These are phyloP conservation scores for Xestia xanthographa DNA, from an alignment of 2,888 invertebrate genomes.

Conservation along the genomic window DNA sequence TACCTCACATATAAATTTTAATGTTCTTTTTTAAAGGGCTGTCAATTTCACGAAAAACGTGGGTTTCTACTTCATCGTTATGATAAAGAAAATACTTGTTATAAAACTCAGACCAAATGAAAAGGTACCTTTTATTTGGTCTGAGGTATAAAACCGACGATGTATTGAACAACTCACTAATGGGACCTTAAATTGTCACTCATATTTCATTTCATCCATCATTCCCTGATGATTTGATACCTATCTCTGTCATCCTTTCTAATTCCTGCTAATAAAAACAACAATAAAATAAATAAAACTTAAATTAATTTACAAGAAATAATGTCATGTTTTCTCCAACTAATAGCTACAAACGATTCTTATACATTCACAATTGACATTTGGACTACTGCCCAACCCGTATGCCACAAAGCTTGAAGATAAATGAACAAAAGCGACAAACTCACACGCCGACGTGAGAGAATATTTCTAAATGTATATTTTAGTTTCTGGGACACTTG, in stretches of 20 bases:
- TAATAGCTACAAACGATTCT: conserved; percentile 47
- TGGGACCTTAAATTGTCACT: neutral
- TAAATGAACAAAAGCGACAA: conserved; percentile 55
- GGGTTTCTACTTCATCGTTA: neutral
- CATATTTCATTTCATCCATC: neutral
- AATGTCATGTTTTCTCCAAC: conserved; percentile 19
- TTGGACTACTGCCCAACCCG: conserved; percentile 54
- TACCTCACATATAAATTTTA: neutral
- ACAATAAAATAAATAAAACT: conserved; percentile 30
- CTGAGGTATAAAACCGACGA: neutral
- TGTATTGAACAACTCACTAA: neutral
- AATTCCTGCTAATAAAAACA: conserved; percentile 10
- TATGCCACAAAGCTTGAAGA: conserved; percentile 45
- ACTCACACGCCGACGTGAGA: conserved; percentile 29
- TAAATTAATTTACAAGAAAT: conserved; percentile 17
- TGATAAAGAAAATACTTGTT: neutral
- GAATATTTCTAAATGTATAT: conserved; percentile 60
- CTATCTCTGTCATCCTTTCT: conserved; percentile 14
- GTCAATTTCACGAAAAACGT: conserved; percentile 1
- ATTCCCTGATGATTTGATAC: neutral
- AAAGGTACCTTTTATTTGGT: too few relatives aligned
- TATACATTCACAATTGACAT: conserved; percentile 36
- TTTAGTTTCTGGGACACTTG: conserved; percentile 66
- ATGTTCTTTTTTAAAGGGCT: neutral
- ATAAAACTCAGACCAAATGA: too few relatives aligned